phyloP scores from a whole-genome alignment of 1,140 invertebrate genomes.

The Dendrolimus kikuchii region DNA sequence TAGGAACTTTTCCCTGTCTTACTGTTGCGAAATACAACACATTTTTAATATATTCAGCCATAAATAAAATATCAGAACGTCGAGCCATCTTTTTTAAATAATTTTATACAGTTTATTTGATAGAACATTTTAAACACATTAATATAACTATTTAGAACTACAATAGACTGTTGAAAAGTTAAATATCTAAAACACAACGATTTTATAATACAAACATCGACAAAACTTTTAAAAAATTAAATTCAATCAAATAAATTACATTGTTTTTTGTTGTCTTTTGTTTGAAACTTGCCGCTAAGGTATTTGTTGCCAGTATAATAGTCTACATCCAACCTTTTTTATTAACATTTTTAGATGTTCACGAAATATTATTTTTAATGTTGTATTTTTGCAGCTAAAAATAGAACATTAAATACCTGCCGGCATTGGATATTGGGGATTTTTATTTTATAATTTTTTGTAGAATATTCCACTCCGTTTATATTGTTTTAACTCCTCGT shows the following conservation, averaged over 20 bases:
- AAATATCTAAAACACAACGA: constrained; percentile 26
- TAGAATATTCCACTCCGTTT: too few species aligned
- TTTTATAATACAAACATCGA: constrained; percentile 28
- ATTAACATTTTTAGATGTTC: neutral
- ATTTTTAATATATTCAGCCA: constrained; percentile 61
- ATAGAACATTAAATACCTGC: too few species aligned
- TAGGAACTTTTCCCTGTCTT: constrained; percentile 70
- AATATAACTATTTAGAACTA: constrained; percentile 16
- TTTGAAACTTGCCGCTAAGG: constrained; percentile 18
- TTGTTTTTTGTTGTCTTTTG: constrained; percentile 21
- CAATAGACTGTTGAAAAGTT: constrained; percentile 12
- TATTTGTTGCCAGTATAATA: constrained; percentile 8
- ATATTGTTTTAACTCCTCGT: too few species aligned
- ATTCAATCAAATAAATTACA: constrained; percentile 17
- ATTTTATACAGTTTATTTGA: constrained; percentile 11
- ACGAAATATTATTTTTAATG: constrained; percentile 5
- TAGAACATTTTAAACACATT: constrained; percentile 18
- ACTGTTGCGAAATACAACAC: constrained; percentile 60
- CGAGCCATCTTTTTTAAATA: constrained; percentile 33
- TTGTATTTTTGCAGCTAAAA: too few species aligned
- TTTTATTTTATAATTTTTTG: too few species aligned
- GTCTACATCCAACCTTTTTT: neutral
- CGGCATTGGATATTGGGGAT: too few species aligned
- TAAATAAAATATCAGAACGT: constrained; percentile 51
- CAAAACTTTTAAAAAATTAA: constrained; percentile 21